These are phyloP conservation scores for Argyrosomus japonicus DNA, from an alignment of 2,113 vertebrate species.

Conservation along the genomic window DNA sequence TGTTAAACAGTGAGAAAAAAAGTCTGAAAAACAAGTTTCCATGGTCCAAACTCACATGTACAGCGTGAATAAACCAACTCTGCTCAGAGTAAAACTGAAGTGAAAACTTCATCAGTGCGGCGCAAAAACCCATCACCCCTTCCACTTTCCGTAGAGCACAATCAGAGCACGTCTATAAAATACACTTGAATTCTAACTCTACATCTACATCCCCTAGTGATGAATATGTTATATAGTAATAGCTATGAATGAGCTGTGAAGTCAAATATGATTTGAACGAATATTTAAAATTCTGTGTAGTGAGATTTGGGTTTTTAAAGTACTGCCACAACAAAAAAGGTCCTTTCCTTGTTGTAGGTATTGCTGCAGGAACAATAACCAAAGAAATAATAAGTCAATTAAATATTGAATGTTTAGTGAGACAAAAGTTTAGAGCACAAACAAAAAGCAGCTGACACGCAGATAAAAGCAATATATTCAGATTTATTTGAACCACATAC, in stretches of 20 bases:
- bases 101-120: too few relatives aligned
- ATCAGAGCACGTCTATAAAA: background rate
- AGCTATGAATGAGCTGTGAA: too few relatives aligned
- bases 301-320: too few relatives aligned
- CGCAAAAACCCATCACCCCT: too few relatives aligned
- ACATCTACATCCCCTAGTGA: background rate
- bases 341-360: too few relatives aligned
- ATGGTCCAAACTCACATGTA: background rate
- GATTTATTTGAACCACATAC: conserved; percentile 73
- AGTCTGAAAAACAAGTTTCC: background rate
- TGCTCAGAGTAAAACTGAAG: too few relatives aligned
- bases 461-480: conserved; percentile 71
- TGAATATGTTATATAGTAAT: too few relatives aligned
- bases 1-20: background rate
- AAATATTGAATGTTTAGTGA: background rate
- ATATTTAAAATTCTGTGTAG: too few relatives aligned
- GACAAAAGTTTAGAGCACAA: background rate
- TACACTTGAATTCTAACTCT: background rate
- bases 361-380: background rate
- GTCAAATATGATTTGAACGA: too few relatives aligned
- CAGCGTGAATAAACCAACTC: background rate
- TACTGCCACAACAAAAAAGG: too few relatives aligned
- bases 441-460: background rate
- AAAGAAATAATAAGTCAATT: background rate
- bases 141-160: too few relatives aligned